These are phyloP conservation scores for Epinephelus moara DNA, from an alignment of 2,113 vertebrate genomes.

Conservation along the genomic window DNA sequence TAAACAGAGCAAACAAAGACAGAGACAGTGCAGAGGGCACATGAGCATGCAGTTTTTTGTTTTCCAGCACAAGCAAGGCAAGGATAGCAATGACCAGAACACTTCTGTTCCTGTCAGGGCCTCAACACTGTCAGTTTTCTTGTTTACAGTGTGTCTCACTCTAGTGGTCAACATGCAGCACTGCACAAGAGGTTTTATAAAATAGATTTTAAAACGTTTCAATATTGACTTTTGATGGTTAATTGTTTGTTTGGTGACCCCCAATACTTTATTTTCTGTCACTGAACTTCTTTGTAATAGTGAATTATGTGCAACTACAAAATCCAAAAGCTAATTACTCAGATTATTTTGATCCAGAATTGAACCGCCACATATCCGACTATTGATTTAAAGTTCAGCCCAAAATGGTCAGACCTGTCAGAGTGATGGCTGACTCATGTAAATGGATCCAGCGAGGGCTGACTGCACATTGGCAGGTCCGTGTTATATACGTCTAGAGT, in stretches of 20 bases:
- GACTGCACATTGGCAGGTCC: too few relatives aligned
- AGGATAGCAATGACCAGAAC: neutral
- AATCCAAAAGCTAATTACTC: neutral
- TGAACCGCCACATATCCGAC: neutral
- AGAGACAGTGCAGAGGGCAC: neutral
- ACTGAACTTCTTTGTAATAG: neutral
- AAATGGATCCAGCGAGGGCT: too few relatives aligned
- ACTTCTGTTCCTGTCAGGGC: neutral
- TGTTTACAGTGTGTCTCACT: conserved; percentile 7
- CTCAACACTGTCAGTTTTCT: neutral
- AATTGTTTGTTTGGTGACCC: neutral
- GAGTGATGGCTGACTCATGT: too few relatives aligned
- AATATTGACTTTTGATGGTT: too few relatives aligned
- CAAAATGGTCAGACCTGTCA: neutral
- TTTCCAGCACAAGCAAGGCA: neutral
- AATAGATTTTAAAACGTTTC: too few relatives aligned
- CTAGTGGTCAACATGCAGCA: conserved; percentile 8
- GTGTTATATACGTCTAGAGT: too few relatives aligned
- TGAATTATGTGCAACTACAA: neutral
- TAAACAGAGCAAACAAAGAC: neutral
- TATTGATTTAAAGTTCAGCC: neutral
- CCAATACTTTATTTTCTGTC: neutral
- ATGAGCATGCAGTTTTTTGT: neutral
- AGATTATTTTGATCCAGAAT: neutral
- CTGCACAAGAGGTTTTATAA: neutral